Evolutionary conservation across 2,113 vertebrate genomes (phyloP).

Genomic region (Pyrgilauda ruficollis): DNA sequence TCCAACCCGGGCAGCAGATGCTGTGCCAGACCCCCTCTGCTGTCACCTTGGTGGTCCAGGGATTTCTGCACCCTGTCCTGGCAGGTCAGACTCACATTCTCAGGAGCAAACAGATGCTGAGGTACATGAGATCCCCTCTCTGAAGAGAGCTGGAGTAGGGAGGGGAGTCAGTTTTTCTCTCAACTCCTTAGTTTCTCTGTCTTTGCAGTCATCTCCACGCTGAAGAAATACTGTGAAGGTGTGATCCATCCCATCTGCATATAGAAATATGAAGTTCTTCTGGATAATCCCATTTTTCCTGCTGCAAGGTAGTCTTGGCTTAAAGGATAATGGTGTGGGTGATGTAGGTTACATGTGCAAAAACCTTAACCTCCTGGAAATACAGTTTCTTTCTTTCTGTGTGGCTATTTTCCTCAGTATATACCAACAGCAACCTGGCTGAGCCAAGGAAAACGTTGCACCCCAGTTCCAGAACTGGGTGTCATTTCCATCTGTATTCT

Average conservation of each 20-base stretch:
- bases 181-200: neutral
- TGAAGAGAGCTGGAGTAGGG: neutral
- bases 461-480: neutral
- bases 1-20: neutral
- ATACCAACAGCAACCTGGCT: neutral
- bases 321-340: neutral
- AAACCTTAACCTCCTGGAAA: neutral
- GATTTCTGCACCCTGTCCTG: neutral
- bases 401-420: neutral
- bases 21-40: neutral
- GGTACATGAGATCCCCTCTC: neutral
- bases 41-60: neutral
- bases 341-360: neutral
- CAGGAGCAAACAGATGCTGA: neutral
- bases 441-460: neutral
- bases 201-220: neutral
- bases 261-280: constrained; percentile 31
- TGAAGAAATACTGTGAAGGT: neutral
- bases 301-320: constrained; percentile 40
- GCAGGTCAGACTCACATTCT: neutral
- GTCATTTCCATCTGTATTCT: neutral
- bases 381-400: neutral
- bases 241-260: neutral
- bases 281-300: constrained; percentile 48
- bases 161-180: neutral